Conservation (phyloP, 2,888 invertebrate genomes). For the Eledone cirrhosa region DNA sequence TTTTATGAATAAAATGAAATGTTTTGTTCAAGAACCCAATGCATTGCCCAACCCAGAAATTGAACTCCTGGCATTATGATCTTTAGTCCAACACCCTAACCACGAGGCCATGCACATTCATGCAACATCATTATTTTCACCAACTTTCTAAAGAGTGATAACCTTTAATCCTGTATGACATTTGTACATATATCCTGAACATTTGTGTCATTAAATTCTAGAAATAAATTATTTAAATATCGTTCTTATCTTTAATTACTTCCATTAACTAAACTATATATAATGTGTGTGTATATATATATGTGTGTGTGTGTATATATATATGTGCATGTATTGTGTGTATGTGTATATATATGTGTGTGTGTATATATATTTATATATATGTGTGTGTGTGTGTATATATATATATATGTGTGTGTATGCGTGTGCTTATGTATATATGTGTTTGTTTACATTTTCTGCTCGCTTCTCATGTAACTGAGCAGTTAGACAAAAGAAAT, state of each 20-base stretch:
- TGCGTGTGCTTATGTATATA: not conserved
- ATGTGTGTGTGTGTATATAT: not conserved
- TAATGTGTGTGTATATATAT: not conserved
- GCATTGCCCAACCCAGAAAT: too few relatives aligned
- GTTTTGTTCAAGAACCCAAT: too few relatives aligned
- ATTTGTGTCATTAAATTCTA: too few relatives aligned
- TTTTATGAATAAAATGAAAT: too few relatives aligned
- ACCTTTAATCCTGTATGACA: too few relatives aligned
- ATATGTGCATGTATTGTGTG: not conserved
- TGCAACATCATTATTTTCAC: too few relatives aligned
- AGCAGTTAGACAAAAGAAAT: too few relatives aligned
- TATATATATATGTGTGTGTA: slow-evolving; percentile 5
- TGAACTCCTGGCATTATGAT: too few relatives aligned
- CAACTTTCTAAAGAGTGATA: too few relatives aligned
- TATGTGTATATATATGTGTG: not conserved
- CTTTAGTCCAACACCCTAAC: too few relatives aligned
- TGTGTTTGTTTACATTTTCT: not conserved
- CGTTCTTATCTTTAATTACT: not conserved
- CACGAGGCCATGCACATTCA: too few relatives aligned
- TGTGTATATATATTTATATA: slow-evolving; percentile 22
- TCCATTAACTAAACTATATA: not conserved
- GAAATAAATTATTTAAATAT: too few relatives aligned
- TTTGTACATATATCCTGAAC: not conserved
- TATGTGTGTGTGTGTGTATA: slow-evolving; percentile 5
- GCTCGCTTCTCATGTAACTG: not conserved